phyloP scores from a whole-genome alignment of 2,797 vertebrate genomes.

The Tenualosa thibaudeaui region DNA sequence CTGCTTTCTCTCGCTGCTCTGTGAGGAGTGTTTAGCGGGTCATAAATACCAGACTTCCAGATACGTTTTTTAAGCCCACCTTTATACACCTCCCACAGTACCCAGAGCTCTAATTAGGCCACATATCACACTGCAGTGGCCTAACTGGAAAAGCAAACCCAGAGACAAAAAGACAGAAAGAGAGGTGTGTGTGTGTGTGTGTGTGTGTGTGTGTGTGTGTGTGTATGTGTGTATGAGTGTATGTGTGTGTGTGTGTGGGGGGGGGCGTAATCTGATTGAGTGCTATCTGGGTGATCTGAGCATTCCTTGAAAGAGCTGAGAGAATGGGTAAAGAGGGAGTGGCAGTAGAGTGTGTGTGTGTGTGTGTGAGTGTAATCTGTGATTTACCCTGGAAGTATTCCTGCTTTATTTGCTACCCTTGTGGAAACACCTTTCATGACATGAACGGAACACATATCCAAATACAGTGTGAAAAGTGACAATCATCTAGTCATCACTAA shows the following conservation, averaged over 20 bases:
- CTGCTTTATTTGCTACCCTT: not conserved
- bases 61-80: not conserved
- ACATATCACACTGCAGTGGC: not conserved
- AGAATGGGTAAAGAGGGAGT: not conserved
- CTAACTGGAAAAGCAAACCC: not conserved
- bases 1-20: not conserved
- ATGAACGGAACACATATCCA: not conserved
- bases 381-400: not conserved
- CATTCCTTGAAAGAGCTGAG: not conserved
- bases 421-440: not conserved
- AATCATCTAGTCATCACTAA: no score
- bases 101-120: not conserved
- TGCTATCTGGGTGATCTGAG: not conserved
- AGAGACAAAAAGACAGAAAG: not conserved
- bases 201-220: not conserved
- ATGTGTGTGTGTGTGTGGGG: not conserved
- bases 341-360: not conserved
- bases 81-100: not conserved
- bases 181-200: not conserved
- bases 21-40: not conserved
- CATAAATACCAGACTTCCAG: not conserved
- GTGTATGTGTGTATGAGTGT: conserved; percentile 10
- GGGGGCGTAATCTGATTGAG: not conserved
- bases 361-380: not conserved
- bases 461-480: no score